Conservation (phyloP, 2,113 vertebrate species). For the Corvus cornix region DNA sequence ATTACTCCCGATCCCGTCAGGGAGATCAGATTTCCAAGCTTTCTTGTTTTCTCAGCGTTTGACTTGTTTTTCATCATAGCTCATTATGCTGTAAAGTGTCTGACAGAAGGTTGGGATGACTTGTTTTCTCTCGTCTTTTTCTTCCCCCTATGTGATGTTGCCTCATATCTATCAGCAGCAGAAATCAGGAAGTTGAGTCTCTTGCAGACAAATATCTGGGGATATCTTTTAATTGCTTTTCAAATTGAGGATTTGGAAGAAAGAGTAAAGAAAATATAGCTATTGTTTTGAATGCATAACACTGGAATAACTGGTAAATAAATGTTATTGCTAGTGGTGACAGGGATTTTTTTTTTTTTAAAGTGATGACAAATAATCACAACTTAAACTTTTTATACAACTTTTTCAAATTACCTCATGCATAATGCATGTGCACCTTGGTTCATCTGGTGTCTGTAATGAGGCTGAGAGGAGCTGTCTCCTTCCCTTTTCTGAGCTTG, state of each 20-base stretch:
- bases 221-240: constrained; percentile 39
- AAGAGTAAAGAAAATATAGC: not conserved
- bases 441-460: not conserved
- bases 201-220: not conserved
- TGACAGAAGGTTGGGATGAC: constrained; percentile 28
- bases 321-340: not conserved
- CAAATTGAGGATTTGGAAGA: constrained; percentile 9
- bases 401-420: not conserved
- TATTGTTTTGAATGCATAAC: not conserved
- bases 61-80: constrained; percentile 49
- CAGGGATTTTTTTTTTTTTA: not conserved
- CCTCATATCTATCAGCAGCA: not conserved
- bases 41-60: not conserved
- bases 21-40: not conserved
- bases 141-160: not conserved
- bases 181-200: not conserved
- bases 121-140: constrained; percentile 14
- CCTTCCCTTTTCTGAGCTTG: not conserved
- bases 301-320: not conserved
- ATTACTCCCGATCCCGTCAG: constrained; percentile 49
- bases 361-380: not conserved
- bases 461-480: not conserved
- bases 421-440: not conserved
- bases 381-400: not conserved
- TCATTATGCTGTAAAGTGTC: constrained; percentile 14